These are phyloP conservation scores for Enteromius fasciolatus DNA, from an alignment of 2,797 vertebrate genomes.

Conservation along the genomic window DNA sequence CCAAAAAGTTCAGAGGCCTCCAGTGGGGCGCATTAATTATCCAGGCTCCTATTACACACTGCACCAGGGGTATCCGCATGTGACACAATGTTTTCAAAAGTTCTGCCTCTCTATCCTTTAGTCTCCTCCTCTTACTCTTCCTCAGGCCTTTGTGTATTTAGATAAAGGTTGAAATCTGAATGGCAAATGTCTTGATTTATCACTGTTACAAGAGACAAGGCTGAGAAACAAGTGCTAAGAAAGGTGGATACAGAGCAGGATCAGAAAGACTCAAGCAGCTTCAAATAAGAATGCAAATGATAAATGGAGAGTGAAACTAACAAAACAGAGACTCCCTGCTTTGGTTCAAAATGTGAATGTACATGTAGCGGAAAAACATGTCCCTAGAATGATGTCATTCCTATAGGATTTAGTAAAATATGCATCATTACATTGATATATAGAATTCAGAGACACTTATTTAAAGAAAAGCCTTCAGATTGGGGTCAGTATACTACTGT, in stretches of 20 bases:
- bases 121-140: conserved; percentile 35
- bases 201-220: background rate
- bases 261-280: background rate
- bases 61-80: conserved; percentile 41
- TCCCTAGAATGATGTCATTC: background rate
- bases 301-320: background rate
- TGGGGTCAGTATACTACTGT: conserved; percentile 10
- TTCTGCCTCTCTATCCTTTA: conserved; percentile 28
- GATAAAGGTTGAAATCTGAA: conserved; percentile 39
- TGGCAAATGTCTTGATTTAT: conserved; percentile 42
- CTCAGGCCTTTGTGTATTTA: conserved; percentile 36
- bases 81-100: conserved; percentile 54
- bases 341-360: conserved; percentile 2
- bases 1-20: conserved; percentile 52
- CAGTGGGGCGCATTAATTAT: conserved; percentile 52
- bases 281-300: background rate
- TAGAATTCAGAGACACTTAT: background rate
- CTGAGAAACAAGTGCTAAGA: conserved; percentile 23
- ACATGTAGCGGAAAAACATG: background rate
- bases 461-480: conserved; percentile 12
- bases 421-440: background rate
- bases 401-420: background rate
- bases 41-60: conserved; percentile 51
- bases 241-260: background rate
- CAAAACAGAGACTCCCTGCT: conserved; percentile 1